Conservation (phyloP, 2,797 vertebrate species). For the Rachycentron canadum region DNA sequence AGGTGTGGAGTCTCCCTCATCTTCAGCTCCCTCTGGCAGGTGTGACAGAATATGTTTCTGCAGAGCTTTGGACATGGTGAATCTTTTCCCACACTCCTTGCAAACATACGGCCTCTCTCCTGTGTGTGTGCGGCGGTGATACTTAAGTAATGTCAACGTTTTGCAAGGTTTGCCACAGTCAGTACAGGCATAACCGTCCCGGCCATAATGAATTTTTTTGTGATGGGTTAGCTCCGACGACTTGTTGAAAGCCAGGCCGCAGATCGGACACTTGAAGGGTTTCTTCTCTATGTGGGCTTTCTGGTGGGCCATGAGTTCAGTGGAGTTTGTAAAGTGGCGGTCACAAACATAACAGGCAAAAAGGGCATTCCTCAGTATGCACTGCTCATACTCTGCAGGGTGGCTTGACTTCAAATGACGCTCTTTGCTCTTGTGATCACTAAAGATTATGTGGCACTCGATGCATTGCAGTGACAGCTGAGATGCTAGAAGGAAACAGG, state of each 20-base stretch:
- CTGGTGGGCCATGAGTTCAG: constrained; percentile 87
- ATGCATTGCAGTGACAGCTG: constrained; percentile 87
- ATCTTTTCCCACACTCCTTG: constrained; percentile 86
- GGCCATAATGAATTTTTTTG: constrained; percentile 85
- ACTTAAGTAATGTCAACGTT: constrained; percentile 86
- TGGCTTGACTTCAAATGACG: constrained; percentile 88
- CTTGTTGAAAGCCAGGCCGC: constrained; percentile 79
- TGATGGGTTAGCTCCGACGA: constrained; percentile 84
- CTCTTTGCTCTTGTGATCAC: constrained; percentile 87
- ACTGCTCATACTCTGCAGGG: constrained; percentile 87
- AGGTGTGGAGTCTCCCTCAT: constrained; percentile 6
- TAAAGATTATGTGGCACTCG: constrained; percentile 90
- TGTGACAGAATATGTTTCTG: constrained; percentile 84
- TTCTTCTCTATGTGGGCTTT: constrained; percentile 84
- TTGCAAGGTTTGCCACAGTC: constrained; percentile 88
- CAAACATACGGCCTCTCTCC: constrained; percentile 87
- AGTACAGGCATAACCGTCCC: constrained; percentile 83
- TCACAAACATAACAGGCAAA: constrained; percentile 90
- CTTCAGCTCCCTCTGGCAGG: constrained; percentile 57
- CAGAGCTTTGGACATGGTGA: constrained; percentile 83
- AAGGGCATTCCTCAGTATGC: constrained; percentile 85
- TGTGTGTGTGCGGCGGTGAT: constrained; percentile 87
- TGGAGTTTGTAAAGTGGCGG: constrained; percentile 87
- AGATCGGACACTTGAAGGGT: constrained; percentile 87
- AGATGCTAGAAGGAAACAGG: constrained; percentile 76